phyloP scores from a whole-genome alignment of 2,113 vertebrate species.

The Cervus canadensis region DNA sequence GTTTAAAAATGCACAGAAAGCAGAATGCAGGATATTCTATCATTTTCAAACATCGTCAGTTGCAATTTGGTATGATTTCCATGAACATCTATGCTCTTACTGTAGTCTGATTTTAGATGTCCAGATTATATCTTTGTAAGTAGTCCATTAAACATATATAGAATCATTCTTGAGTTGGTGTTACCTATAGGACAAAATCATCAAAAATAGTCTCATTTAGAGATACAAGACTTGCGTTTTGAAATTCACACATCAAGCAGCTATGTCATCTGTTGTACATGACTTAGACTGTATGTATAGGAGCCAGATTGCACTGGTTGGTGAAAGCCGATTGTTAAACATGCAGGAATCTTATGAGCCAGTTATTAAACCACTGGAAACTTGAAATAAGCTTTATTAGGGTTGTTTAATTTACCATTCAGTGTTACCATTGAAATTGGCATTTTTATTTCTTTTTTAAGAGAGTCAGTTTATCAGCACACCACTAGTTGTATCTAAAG shows the following conservation, averaged over 20 bases:
- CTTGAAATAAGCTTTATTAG: neutral
- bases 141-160: neutral
- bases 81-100: neutral
- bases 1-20: slow-evolving; percentile 21
- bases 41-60: neutral
- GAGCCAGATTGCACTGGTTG: neutral
- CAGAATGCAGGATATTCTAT: neutral
- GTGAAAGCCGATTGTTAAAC: neutral
- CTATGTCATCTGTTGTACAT: neutral
- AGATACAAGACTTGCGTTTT: neutral
- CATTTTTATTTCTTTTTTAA: neutral
- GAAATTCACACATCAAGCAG: neutral
- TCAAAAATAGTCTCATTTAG: neutral
- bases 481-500: neutral
- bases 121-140: neutral
- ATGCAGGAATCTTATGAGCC: neutral
- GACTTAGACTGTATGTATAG: neutral
- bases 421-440: neutral
- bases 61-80: neutral
- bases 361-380: neutral
- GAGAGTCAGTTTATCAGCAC: neutral
- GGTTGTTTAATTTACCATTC: neutral
- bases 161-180: neutral
- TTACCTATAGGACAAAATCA: neutral
- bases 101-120: slow-evolving; percentile 4